Percentiles rank a stretch among this genome's conserved stretches.
Evolutionary conservation across 2,113 vertebrate species (phyloP).

Genomic region (Xiphorhynchus elegans): DNA sequence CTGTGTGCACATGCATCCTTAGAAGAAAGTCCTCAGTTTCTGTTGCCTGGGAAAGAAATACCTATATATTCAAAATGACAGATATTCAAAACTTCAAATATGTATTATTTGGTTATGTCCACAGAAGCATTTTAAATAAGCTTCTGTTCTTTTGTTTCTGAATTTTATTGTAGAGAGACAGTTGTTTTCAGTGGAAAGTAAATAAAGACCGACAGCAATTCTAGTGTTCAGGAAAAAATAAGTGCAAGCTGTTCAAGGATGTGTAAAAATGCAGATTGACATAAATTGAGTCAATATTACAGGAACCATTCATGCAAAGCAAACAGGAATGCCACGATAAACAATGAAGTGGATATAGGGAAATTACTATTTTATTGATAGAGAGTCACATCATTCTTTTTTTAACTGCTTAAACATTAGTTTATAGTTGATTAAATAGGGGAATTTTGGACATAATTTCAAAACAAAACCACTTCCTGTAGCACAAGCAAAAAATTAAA

Average conservation of each 20-base stretch:
- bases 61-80: background rate
- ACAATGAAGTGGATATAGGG: background rate
- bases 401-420: background rate
- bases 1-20: background rate
- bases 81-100: background rate
- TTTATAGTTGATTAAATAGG: background rate
- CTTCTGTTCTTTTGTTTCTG: background rate
- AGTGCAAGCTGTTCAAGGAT: background rate
- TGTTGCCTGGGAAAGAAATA: background rate
- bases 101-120: background rate
- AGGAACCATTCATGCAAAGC: constrained; percentile 10
- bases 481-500: background rate
- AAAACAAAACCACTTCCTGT: background rate
- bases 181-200: background rate
- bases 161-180: background rate
- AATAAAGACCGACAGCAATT: background rate
- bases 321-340: background rate
- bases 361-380: background rate
- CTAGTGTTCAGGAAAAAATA: background rate
- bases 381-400: background rate
- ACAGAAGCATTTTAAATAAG: background rate
- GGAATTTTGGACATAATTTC: background rate
- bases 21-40: background rate
- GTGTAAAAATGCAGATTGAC: constrained; percentile 44
- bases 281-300: constrained; percentile 37